Base-by-base conservation (phyloP, 2,888 invertebrate species). In the Sminthurides aquaticus region DNA sequence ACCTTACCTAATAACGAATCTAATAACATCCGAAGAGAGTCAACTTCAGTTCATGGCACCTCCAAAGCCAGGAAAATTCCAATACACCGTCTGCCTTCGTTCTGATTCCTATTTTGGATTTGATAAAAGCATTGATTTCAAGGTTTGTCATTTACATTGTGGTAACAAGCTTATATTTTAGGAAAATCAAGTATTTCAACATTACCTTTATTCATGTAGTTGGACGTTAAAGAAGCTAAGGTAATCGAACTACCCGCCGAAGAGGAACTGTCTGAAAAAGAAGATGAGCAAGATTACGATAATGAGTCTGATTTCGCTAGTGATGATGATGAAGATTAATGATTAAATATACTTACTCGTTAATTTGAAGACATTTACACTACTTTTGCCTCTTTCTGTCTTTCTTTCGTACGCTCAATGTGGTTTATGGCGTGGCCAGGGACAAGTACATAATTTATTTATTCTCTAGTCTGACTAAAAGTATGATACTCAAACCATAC, bases 51-150 rank as follows among this genome's bases (percentile, higher is more conserved):
- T 99, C 79, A 92, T 95, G 1, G 99, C 99, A 71, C 99, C 99
- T 61, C 84, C 86, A 75, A 92, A 92, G 87, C 89, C 92, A 66
- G 95, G 94, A 63, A 83, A 90, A 64, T 98, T 94, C 82, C 89
- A 90, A 57, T 92, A 95, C 78, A 88, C 91, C 57, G 92, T 99
- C 73, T 90, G 91, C 77, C 84, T 99, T 70, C 84, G 95, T 75
- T 95, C 94, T 48, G 99, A 99, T 81, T 97, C 97, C 2, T 99
- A 98, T 80, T 82, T 97, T 75, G 97, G 97, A 70, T 92, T 94
- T 83, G 97, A 99, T 81, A 93, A 94, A 80, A 87, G 89, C 76
- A 88, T 91, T 77, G 94, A 94, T 79, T 88, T 98, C 77, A 96
- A 95, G 81, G 86, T 86, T 76, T 66, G 76, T 11, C n/a, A 15